phyloP scores from a whole-genome alignment of 1,140 invertebrate genomes.

The Achroia grisella region DNA sequence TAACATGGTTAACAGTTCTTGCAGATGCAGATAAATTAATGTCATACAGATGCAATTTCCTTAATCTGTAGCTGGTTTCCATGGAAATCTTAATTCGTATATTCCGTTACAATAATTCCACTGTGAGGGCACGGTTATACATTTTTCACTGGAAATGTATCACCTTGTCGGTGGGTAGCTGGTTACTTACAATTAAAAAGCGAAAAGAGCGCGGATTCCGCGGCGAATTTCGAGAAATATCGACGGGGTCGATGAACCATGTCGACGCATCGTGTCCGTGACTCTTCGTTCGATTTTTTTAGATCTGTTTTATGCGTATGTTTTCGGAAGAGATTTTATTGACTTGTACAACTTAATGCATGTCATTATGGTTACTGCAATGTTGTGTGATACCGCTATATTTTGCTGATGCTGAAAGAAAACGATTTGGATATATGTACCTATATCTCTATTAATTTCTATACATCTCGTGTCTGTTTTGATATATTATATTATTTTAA shows the following conservation, averaged over 20 bases:
- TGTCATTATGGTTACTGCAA: neutral
- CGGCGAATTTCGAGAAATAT: constrained; percentile 70
- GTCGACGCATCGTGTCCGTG: constrained; percentile 62
- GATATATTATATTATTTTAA: too few relatives aligned
- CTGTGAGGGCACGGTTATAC: constrained; percentile 29
- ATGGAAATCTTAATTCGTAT: constrained; percentile 39
- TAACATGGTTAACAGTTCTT: too few relatives aligned
- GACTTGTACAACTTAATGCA: constrained; percentile 17
- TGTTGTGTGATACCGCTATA: too few relatives aligned
- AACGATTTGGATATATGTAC: too few relatives aligned
- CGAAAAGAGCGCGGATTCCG: constrained; percentile 65
- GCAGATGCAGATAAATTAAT: too few relatives aligned
- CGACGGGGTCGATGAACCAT: constrained; percentile 61
- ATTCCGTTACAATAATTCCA: constrained; percentile 54
- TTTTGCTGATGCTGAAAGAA: too few relatives aligned
- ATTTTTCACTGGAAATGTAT: constrained; percentile 55
- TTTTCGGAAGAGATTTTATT: constrained; percentile 29
- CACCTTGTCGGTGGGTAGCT: constrained; percentile 54
- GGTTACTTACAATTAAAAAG: constrained; percentile 66
- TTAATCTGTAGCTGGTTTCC: constrained; percentile 30
- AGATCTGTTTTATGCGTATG: constrained; percentile 37
- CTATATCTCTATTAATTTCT: too few relatives aligned
- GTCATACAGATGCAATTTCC: constrained; percentile 8
- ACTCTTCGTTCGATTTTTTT: constrained; percentile 45
- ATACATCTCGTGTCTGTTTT: too few relatives aligned